A percentile compares a stretch with the other conserved stretches of the same genome.
These are phyloP conservation scores for Drosophila ironensis DNA, from an alignment of 1,140 invertebrate genomes.

Conservation along the genomic window DNA sequence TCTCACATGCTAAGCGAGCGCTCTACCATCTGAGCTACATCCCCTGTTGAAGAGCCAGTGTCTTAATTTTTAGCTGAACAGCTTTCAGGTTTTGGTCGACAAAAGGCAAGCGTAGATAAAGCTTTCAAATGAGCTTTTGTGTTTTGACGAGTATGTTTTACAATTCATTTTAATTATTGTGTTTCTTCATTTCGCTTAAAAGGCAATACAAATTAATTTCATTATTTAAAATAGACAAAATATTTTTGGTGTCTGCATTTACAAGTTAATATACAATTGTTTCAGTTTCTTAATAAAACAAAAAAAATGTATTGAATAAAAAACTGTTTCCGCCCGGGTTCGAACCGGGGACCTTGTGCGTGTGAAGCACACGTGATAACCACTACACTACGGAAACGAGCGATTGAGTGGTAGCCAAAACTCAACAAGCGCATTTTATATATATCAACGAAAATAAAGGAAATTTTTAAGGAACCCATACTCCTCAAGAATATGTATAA, in stretches of 20 bases:
- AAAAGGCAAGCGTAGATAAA: neutral
- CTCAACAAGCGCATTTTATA: neutral
- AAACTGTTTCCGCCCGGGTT: slow-evolving; percentile 84
- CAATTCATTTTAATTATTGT: too few relatives aligned
- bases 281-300: neutral
- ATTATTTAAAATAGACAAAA: neutral
- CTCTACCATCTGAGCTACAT: slow-evolving; percentile 87
- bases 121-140: slow-evolving; percentile 36
- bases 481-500: neutral
- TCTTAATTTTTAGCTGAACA: neutral
- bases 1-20: slow-evolving; percentile 92
- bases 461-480: neutral
- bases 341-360: slow-evolving; percentile 86
- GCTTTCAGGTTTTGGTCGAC: neutral
- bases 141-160: too few relatives aligned
- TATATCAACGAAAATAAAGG: neutral
- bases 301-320: neutral
- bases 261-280: neutral
- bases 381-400: slow-evolving; percentile 76
- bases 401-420: neutral
- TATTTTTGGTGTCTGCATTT: neutral
- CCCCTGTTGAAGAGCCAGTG: accelerated
- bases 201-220: too few relatives aligned
- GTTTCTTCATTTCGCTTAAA: too few relatives aligned
- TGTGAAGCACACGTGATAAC: slow-evolving; percentile 87